Evolutionary conservation across 1,140 invertebrate genomes (phyloP), one percentile per base, ranked within the genome.

Genomic region (Marisa cornuarietis): DNA sequence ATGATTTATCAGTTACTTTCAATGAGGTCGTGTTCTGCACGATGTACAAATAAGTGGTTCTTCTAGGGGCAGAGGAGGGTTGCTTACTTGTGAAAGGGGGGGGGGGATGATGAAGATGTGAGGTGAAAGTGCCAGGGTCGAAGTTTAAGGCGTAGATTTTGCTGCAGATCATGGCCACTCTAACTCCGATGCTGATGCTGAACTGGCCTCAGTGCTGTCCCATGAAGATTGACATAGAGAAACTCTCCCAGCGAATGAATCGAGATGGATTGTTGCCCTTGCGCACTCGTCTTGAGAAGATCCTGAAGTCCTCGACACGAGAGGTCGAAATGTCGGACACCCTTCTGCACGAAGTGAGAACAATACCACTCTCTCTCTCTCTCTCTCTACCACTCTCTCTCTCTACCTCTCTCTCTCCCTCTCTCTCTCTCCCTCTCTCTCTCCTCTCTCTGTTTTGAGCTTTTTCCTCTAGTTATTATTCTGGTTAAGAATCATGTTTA

Each of bases 221-320:
- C 76, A 72, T 76, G 24, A 81, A 79, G 51, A 78, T 85, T 51
- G 78, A 85, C 63, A 74, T 65, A 54, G 72, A 76, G 2, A 68
- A 66, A 7, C 52, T 85, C 8, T 20, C 51, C 13, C 68, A 81
- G 52, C 49, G 69, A 22, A 26, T 81, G 65, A 77, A 22, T 20
- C 71, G 69, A 61, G 80, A 81, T 16, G 24, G 66, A 20, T 31
- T 76, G 20, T 31, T 76, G 3, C 71, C 73, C 9, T 54, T 81
- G 20, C 26, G 76, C 20, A 77, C 63, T 63, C 63, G 77, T 7
- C 71, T 81, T 31, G 79, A 71, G 51, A 51, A 78, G 14, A 76
- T 80, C 22, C 68, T 80, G n/a, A 66, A n/a, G 8, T 73, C 71
- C 16, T n/a, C 68, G 10, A 52, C 9, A 18, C 42, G 26, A 26